These are phyloP conservation scores for Apeltes quadracus DNA, from an alignment of 2,113 vertebrate genomes.

Conservation along the genomic window DNA sequence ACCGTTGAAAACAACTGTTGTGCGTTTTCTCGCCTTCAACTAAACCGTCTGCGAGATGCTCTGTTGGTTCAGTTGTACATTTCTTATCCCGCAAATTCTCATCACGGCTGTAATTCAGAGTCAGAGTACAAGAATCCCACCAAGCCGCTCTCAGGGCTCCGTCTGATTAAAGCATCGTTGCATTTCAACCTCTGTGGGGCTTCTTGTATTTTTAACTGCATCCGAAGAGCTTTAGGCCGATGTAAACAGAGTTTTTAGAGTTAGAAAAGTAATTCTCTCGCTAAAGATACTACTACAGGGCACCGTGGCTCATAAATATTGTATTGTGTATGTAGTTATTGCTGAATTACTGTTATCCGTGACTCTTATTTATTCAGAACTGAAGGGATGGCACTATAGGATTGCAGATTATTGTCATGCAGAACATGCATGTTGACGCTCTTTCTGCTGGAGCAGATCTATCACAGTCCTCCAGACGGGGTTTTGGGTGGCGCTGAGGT, in stretches of 20 bases:
- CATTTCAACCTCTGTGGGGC: slow-evolving; percentile 33
- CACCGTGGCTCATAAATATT: slow-evolving; percentile 9
- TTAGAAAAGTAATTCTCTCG: slow-evolving; percentile 10
- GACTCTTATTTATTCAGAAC: background rate
- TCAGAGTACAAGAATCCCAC: slow-evolving; percentile 21
- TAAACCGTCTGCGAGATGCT: slow-evolving; percentile 1
- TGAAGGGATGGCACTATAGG: too few species aligned
- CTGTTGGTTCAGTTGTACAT: slow-evolving; percentile 14
- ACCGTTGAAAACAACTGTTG: background rate
- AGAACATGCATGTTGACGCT: background rate
- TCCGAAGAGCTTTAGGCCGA: slow-evolving; percentile 5
- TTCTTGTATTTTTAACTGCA: slow-evolving; percentile 4
- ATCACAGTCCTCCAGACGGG: background rate
- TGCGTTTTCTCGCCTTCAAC: background rate
- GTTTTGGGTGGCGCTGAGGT: background rate
- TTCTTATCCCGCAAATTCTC: slow-evolving; percentile 12
- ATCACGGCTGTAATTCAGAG: slow-evolving; percentile 6
- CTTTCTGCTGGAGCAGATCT: background rate
- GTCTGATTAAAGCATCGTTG: slow-evolving; percentile 29
- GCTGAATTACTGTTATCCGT: background rate
- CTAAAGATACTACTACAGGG: background rate
- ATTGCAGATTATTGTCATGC: background rate
- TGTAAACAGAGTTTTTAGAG: slow-evolving; percentile 1
- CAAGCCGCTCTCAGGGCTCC: slow-evolving; percentile 7
- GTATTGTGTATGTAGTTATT: background rate